Conservation (phyloP, 2,888 invertebrate species). For the Marasmarcha lunaedactyla region DNA sequence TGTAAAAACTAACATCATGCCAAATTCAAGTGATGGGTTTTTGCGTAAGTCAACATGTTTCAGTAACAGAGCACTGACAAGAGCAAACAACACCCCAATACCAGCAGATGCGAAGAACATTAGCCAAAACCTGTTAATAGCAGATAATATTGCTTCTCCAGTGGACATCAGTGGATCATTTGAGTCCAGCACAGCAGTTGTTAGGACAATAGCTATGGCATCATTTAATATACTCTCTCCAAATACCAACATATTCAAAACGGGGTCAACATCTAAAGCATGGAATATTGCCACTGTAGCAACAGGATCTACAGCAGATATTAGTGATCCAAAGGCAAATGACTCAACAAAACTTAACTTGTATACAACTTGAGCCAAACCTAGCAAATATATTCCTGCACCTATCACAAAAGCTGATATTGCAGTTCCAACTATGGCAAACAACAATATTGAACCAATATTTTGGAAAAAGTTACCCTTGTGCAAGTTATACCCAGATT, state of each 20-base stretch:
- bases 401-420: constrained; percentile 98
- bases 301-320: constrained; percentile 99
- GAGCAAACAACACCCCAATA: constrained; percentile 94
- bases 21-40: constrained; percentile 98
- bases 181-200: constrained; percentile 85
- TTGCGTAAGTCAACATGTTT: constrained; percentile 97
- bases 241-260: constrained; percentile 99
- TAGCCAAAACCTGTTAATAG: constrained; percentile 89
- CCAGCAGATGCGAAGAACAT: constrained; percentile 99
- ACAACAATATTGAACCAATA: constrained; percentile 97
- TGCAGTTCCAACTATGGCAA: constrained; percentile 97
- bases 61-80: constrained; percentile 90
- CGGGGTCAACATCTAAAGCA: constrained; percentile 95
- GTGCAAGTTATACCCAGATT: constrained; percentile 98
- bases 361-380: constrained; percentile 92
- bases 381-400: constrained; percentile 93
- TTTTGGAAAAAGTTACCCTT: constrained; percentile 98
- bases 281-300: constrained; percentile 99
- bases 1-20: constrained; percentile 97
- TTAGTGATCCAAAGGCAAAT: constrained; percentile 97
- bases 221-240: constrained; percentile 96
- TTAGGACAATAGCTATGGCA: constrained; percentile 97
- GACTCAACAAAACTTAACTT: constrained; percentile 94
- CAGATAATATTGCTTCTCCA: constrained; percentile 87
- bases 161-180: constrained; percentile 74